These are phyloP conservation scores for Otocyon megalotis DNA, from an alignment of 2,113 vertebrate species.

Conservation along the genomic window DNA sequence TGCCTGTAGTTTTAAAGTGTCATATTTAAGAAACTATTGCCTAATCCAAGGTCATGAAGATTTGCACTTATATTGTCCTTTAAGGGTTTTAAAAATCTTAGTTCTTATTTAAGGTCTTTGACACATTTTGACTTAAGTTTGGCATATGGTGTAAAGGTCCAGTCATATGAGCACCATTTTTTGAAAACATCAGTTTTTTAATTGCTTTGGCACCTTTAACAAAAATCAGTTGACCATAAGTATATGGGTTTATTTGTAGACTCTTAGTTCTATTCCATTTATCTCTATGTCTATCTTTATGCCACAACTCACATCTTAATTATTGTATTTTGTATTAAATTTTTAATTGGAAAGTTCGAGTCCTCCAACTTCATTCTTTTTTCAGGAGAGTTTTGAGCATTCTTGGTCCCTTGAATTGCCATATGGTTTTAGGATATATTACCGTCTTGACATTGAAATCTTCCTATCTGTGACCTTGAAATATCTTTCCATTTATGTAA, in stretches of 20 bases:
- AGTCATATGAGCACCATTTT: not conserved
- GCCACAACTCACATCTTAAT: not conserved
- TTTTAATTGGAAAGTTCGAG: not conserved
- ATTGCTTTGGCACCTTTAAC: not conserved
- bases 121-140: not conserved
- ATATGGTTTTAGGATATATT: not conserved
- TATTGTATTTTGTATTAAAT: not conserved
- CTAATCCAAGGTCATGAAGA: not conserved
- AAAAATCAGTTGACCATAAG: not conserved
- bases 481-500: not conserved
- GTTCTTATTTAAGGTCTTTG: not conserved
- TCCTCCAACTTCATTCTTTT: not conserved
- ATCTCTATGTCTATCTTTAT: not conserved
- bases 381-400: not conserved
- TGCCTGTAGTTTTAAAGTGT: not conserved
- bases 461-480: not conserved
- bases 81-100: not conserved
- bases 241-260: not conserved
- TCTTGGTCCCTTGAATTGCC: not conserved
- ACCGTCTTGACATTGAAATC: not conserved
- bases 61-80: not conserved
- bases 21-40: not conserved
- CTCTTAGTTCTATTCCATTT: not conserved
- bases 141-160: not conserved
- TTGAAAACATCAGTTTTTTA: not conserved